Conservation (phyloP, 2,888 invertebrate species). For the Enchytraeus crypticus region DNA sequence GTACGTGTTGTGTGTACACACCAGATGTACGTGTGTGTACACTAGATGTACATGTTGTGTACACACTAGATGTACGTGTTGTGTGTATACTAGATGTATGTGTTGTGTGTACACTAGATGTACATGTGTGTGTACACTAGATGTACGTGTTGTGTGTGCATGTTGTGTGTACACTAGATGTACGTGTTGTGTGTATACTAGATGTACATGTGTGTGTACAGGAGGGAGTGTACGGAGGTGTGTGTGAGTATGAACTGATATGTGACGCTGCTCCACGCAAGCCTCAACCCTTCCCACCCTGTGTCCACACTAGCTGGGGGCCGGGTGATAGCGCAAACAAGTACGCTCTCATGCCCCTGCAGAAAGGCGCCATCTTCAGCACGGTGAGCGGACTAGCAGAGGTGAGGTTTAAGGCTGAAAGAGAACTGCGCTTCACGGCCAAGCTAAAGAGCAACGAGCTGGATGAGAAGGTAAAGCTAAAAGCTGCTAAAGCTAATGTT, state of each 20-base stretch:
- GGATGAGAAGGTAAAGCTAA: constrained; percentile 35
- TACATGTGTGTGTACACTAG: no score
- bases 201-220: no score
- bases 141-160: no score
- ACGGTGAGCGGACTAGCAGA: constrained; percentile 45
- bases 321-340: constrained; percentile 42
- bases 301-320: constrained; percentile 48
- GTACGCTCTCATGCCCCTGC: constrained; percentile 42
- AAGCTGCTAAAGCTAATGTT: no score
- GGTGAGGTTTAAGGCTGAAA: constrained; percentile 40
- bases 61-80: no score
- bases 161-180: no score
- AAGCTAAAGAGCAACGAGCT: constrained; percentile 43
- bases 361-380: constrained; percentile 42
- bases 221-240: constrained; percentile 47
- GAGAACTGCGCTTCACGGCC: constrained; percentile 46
- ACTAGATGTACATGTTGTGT: no score
- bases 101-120: no score
- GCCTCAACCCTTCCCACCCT: constrained; percentile 46
- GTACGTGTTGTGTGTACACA: no score
- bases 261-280: constrained; percentile 36
- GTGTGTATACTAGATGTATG: no score
- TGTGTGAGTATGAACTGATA: constrained; percentile 47
- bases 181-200: no score
- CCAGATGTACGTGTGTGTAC: no score